Evolutionary conservation across 2,113 vertebrate species (phyloP), one percentile per base, ranked within the genome.

Genomic region (Eulacestoma nigropectus): DNA sequence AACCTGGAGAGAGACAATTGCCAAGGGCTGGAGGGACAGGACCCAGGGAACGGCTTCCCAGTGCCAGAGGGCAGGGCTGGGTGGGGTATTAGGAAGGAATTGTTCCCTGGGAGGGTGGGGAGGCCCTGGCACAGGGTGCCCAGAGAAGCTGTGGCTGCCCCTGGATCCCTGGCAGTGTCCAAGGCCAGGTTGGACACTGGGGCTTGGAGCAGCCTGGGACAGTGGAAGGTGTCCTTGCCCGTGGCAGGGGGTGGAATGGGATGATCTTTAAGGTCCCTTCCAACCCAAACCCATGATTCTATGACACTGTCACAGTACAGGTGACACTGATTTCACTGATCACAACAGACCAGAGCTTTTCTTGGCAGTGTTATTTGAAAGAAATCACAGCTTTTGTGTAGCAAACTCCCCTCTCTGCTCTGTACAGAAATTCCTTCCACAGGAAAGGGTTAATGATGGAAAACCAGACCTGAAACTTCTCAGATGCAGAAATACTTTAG

Each of bases 381-480:
- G 21, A 85, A 79, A 87, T 32, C 57, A 26, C 44, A 87, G 46
- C 10, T 79, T 49, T 49, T 11, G 26, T 26, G 22, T 30, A 32
- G 30, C 27, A 87, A 84, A 76, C 30, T n/a, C 32, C 20, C 7
- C 76, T 73, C 22, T 59, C 39, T 80, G 19, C n/a, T 41, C 33
- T 59, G 59, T 46, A 25, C 29, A 77, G 19, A 19, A 73, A 29
- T 32, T 35, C 16, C 23, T 72, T 67, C 27, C 47, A 27, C 4
- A 16, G 70, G 32, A 83, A 90, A 65, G 27, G 33, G 35, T 83
- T 94, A 87, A 89, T 23, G 25, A 19, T 68, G 20, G 29, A 53
- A 95, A 89, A 85, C 26, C 19, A 80, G 55, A 89, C 57, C 32
- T 37, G 65, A 76, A 87, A 52, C 53, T 75, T 72, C 83, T 56